Evolutionary conservation across 2,113 vertebrate species (phyloP).

Genomic region (Mustelus asterias): DNA sequence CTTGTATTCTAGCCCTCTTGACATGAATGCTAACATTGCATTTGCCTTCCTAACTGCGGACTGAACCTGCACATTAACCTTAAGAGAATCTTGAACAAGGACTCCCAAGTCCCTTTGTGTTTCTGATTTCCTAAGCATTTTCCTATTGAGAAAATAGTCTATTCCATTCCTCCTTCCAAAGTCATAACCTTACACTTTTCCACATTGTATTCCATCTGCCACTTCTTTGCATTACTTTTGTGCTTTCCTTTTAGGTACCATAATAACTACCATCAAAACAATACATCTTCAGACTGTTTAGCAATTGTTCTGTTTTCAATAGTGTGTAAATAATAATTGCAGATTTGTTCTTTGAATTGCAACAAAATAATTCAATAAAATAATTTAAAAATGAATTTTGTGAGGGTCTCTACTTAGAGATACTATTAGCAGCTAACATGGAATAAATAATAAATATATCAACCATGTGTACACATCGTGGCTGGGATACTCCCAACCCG

Average conservation of each 20-base stretch:
- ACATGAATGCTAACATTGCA: too few relatives aligned
- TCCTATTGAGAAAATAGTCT: too few relatives aligned
- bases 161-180: too few relatives aligned
- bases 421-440: background rate
- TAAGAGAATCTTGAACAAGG: too few relatives aligned
- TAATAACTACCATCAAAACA: background rate
- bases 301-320: background rate
- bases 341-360: background rate
- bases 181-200: too few relatives aligned
- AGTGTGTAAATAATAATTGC: background rate
- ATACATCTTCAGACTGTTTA: background rate
- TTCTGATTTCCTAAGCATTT: too few relatives aligned
- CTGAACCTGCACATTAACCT: too few relatives aligned
- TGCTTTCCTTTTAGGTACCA: background rate
- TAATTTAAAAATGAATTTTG: background rate
- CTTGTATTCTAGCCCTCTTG: too few relatives aligned
- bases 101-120: too few relatives aligned
- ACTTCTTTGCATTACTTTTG: background rate
- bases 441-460: background rate
- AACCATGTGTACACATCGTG: background rate
- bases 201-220: too few relatives aligned
- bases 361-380: background rate
- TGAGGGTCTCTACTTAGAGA: background rate
- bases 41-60: too few relatives aligned
- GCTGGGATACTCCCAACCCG: too few relatives aligned